These are phyloP conservation scores for Saccostrea glomerata DNA, from an alignment of 1,140 invertebrate species.

Conservation along the genomic window DNA sequence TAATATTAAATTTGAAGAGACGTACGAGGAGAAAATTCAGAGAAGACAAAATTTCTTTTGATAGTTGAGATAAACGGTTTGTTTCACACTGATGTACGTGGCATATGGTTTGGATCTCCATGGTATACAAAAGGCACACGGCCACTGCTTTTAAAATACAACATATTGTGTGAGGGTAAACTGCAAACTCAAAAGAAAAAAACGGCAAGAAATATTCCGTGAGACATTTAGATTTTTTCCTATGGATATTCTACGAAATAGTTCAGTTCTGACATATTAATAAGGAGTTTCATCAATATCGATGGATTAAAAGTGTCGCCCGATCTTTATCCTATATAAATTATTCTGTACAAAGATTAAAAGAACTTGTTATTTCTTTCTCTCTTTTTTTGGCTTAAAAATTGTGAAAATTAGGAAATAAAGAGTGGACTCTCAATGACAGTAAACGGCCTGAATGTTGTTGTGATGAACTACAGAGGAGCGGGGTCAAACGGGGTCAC, in stretches of 20 bases:
- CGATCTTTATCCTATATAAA: not conserved
- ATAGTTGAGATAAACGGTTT: not conserved
- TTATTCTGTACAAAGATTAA: not conserved
- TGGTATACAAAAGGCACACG: not conserved
- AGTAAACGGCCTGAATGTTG: not conserved
- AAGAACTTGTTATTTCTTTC: not conserved
- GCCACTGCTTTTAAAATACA: not conserved
- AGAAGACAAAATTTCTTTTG: not conserved
- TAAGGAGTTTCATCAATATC: not conserved
- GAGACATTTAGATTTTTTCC: too few relatives aligned
- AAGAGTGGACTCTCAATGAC: not conserved
- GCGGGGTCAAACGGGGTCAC: constrained; percentile 43
- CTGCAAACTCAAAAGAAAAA: too few relatives aligned
- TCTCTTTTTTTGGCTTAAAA: not conserved
- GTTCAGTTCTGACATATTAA: too few relatives aligned
- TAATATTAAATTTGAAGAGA: not conserved
- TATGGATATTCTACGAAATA: too few relatives aligned
- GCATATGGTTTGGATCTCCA: not conserved
- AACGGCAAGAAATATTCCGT: too few relatives aligned
- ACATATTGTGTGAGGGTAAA: not conserved
- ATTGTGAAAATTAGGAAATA: not conserved
- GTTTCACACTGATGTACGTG: not conserved
- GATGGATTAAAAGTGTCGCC: not conserved
- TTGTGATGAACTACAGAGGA: constrained; percentile 20
- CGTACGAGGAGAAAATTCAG: not conserved